phyloP scores from a whole-genome alignment of 2,797 vertebrate genomes.

The Paguma larvata region DNA sequence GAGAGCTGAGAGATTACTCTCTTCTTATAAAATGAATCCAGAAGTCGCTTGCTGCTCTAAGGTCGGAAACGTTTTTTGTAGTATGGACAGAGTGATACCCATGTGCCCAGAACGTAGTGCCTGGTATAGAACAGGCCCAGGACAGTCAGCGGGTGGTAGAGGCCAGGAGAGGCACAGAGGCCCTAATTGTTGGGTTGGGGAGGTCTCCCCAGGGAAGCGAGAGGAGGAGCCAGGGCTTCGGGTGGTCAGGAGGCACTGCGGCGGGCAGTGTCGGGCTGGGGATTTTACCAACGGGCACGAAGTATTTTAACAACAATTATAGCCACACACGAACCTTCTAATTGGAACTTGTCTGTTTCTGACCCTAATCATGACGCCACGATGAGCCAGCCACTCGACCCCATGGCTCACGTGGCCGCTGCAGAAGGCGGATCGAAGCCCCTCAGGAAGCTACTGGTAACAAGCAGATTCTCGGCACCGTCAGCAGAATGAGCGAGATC shows the following conservation, averaged over 20 bases:
- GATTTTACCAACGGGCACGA: background rate
- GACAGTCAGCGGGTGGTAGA: rapidly evolving
- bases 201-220: rapidly evolving
- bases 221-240: background rate
- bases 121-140: background rate
- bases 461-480: rapidly evolving
- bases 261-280: background rate
- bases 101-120: rapidly evolving
- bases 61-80: background rate
- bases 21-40: background rate
- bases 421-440: no score
- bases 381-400: background rate
- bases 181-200: background rate
- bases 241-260: rapidly evolving
- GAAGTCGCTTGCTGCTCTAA: background rate
- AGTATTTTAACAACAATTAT: no score
- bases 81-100: rapidly evolving
- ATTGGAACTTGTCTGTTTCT: no score
- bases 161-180: rapidly evolving
- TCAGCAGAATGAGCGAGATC: rapidly evolving
- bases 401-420: rapidly evolving
- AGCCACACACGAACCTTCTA: rapidly evolving
- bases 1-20: background rate
- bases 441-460: no score
- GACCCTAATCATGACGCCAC: rapidly evolving